Evolutionary conservation across 1,140 invertebrate species (phyloP), one percentile per base, ranked within the genome.

Genomic region (Solenopsis fugax): DNA sequence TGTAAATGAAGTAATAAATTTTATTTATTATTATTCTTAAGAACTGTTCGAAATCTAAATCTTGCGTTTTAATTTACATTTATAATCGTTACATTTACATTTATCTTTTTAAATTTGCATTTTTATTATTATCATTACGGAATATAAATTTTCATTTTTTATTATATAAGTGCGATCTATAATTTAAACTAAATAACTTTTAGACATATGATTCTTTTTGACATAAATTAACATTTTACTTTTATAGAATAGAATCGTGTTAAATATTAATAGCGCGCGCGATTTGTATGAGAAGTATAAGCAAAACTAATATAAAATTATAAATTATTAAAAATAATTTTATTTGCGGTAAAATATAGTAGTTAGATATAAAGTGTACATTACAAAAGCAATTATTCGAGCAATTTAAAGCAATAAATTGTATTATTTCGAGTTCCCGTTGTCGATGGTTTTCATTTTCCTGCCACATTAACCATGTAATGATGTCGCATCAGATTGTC

Each of bases 1-100:
- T 76, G n/a, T 34, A 77, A 76, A 72, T n/a, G n/a, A 45, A 48
- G 62, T 64, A 72, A 88, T 56, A 48, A 78, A 88, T 78, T 85
- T 60, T 52, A 60, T 81, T 88, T 48, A 18, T 85, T 65, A 71
- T 56, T 62, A 76, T 71, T 88, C n/a, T 10, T 45, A 88, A 29
- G 12, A 37, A 13, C n/a, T 75, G 24, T 13, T 24, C 29, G 71
- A 77, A 64, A 48, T 21, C 4, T n/a, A 37, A 16, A 71, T 67
- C 62, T 60, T 62, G 24, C 58, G 29, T 67, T 50, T 24, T 37
- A 50, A 37, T 62, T 77, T 62, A 41, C n/a, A 16, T 52, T 45
- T 41, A 7, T 16, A 72, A n/a, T n/a, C 9, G 7, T 9, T 64
- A 7, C n/a, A 62, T 62, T 34, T 62, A 62, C 58, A 62, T 34